Percentiles rank a stretch among this genome's conserved stretches.
phyloP scores from a whole-genome alignment of 2,113 vertebrate species.

The Equus przewalskii region DNA sequence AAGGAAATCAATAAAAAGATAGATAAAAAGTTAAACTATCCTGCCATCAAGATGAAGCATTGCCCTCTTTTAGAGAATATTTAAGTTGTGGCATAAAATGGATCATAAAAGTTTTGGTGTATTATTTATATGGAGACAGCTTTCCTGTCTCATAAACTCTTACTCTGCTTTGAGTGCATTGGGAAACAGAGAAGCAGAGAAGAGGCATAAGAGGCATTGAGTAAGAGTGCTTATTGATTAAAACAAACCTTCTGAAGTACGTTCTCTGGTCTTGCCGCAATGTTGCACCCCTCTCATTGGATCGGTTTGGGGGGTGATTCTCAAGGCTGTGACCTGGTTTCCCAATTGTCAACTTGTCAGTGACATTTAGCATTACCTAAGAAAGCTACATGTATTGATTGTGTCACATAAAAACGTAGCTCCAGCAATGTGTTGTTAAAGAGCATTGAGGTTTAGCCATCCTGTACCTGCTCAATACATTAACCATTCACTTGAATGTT shows the following conservation, averaged over 20 bases:
- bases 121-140: constrained; percentile 84
- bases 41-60: constrained; percentile 74
- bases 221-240: constrained; percentile 32
- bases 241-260: background rate
- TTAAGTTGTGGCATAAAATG: constrained; percentile 83
- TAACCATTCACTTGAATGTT: background rate
- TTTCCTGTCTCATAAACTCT: constrained; percentile 79
- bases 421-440: background rate
- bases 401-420: accelerated
- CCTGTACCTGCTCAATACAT: background rate
- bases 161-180: constrained; percentile 14
- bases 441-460: background rate
- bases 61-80: constrained; percentile 74
- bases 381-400: accelerated
- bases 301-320: background rate
- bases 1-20: constrained; percentile 81
- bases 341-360: accelerated
- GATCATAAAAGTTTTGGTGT: constrained; percentile 75
- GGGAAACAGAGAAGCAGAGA: background rate
- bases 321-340: background rate
- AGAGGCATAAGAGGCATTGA: constrained; percentile 53
- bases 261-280: accelerated
- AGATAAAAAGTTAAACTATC: constrained; percentile 75
- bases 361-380: background rate
- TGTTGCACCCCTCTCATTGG: accelerated